Conservation (phyloP, 2,888 invertebrate genomes). For the Aleiodes leptofemur region DNA sequence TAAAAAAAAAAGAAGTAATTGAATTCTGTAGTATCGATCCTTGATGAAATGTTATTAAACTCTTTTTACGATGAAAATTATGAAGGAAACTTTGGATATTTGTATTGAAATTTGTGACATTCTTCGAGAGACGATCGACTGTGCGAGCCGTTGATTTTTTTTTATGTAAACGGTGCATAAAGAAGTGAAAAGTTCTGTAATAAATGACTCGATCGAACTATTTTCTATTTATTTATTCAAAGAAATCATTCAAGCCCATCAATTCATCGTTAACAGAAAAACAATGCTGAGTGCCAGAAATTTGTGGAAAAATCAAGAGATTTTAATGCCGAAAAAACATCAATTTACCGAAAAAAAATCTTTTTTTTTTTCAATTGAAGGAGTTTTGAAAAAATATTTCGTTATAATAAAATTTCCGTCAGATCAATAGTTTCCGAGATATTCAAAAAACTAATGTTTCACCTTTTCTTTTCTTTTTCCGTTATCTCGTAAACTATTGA, state of each 20-base stretch:
- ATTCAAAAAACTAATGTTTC: no score
- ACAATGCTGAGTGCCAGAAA: no score
- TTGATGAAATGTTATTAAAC: slow-evolving; percentile 15
- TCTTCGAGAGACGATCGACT: slow-evolving; percentile 57
- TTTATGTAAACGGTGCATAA: slow-evolving; percentile 65
- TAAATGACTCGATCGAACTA: slow-evolving; percentile 59
- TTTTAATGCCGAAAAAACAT: no score
- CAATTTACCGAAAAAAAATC: not conserved
- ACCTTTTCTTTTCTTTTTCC: no score
- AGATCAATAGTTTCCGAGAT: no score
- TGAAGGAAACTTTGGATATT: not conserved
- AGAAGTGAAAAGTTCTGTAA: slow-evolving; percentile 59
- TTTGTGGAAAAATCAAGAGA: no score
- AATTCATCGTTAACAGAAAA: no score
- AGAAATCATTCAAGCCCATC: not conserved
- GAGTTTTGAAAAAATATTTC: no score
- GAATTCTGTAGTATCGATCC: slow-evolving; percentile 42
- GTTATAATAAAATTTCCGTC: no score
- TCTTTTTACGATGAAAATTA: no score
- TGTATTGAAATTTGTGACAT: slow-evolving; percentile 2
- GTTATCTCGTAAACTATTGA: no score
- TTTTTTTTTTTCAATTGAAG: not conserved
- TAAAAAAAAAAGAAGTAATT: not conserved
- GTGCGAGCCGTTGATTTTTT: slow-evolving; percentile 63
- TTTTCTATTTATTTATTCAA: slow-evolving; percentile 8